A percentile compares a stretch with the other conserved stretches of the same genome.
Evolutionary conservation across 2,888 invertebrate species (phyloP).

Genomic region (Xestia ashworthii): DNA sequence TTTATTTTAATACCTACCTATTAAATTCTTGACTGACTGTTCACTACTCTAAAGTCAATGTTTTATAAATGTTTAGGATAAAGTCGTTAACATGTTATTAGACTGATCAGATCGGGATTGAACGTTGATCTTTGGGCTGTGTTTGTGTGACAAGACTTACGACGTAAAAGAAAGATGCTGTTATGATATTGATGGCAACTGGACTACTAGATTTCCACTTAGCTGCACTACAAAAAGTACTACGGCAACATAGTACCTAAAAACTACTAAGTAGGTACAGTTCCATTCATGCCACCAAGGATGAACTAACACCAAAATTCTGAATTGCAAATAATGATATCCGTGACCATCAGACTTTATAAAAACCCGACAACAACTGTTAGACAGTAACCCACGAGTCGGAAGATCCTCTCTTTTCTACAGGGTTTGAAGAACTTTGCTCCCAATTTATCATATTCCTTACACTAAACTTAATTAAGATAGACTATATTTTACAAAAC

Average conservation of each 20-base stretch:
- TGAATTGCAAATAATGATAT: no score
- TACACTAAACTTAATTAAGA: not conserved
- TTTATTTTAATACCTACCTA: slow-evolving; percentile 63
- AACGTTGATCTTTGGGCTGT: slow-evolving; percentile 17
- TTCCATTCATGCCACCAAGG: no score
- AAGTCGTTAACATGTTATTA: slow-evolving; percentile 56
- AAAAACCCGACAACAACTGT: no score
- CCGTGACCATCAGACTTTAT: no score
- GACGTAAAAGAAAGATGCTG: not conserved
- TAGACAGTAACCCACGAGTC: no score
- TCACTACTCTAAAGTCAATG: slow-evolving; percentile 62
- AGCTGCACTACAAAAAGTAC: no score
- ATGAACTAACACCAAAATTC: no score
- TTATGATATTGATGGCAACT: not conserved
- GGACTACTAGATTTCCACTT: not conserved
- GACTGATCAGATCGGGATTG: slow-evolving; percentile 44
- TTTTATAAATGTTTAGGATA: slow-evolving; percentile 67
- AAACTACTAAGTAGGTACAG: no score
- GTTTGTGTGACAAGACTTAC: slow-evolving; percentile 16
- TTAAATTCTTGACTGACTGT: slow-evolving; percentile 63
- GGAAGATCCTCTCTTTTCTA: no score
- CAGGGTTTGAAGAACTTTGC: no score
- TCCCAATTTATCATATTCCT: no score
- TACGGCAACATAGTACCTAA: no score
- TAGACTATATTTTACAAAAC: not conserved